Evolutionary conservation across 2,797 vertebrate species (phyloP).

Genomic region (Sebastes jordani): DNA sequence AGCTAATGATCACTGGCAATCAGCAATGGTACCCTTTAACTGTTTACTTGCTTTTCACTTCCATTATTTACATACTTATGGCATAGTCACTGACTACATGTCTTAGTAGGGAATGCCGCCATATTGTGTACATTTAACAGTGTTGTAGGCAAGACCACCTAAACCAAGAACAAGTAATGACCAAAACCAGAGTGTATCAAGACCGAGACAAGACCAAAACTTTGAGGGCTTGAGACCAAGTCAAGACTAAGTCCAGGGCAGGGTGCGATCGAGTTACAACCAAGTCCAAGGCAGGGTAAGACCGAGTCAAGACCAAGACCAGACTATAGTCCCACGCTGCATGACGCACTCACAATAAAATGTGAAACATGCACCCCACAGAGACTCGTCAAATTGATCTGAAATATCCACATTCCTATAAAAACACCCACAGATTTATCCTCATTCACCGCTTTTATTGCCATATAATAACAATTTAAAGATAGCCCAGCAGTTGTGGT

Average conservation of each 20-base stretch:
- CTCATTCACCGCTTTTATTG: background rate
- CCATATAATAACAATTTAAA: background rate
- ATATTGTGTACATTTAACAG: background rate
- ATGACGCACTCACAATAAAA: background rate
- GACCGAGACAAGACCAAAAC: background rate
- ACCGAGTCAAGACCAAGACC: background rate
- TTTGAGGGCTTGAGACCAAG: background rate
- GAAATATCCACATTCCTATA: no score
- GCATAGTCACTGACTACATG: background rate
- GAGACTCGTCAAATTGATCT: background rate
- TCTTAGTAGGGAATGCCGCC: background rate
- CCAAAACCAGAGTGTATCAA: background rate
- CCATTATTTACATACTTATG: background rate
- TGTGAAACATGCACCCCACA: background rate
- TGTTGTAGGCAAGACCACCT: background rate
- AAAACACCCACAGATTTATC: no score
- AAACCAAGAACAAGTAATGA: background rate
- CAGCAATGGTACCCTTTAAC: background rate
- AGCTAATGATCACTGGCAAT: background rate
- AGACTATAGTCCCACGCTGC: background rate
- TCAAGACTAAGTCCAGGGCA: no score
- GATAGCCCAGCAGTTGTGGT: background rate
- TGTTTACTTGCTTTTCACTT: background rate
- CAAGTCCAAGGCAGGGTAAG: no score
- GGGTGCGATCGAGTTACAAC: no score